Evolutionary conservation across 2,888 invertebrate genomes (phyloP).

Genomic region (Agonopterix subpropinquella): DNA sequence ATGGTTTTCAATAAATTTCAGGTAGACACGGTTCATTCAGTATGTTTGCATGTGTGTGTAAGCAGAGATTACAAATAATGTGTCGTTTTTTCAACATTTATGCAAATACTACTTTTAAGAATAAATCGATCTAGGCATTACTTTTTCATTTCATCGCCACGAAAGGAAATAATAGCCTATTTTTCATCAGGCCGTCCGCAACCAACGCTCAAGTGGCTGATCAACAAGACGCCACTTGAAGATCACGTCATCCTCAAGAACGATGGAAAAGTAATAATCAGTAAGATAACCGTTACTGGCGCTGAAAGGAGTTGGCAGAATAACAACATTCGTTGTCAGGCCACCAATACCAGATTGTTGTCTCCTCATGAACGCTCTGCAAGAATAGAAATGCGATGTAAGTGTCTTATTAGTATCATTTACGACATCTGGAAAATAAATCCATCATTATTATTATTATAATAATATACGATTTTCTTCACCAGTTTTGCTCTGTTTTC

Average conservation of each 20-base stretch:
- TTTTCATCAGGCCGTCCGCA: constrained; percentile 67
- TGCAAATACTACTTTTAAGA: no score
- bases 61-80: no score
- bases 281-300: constrained; percentile 80
- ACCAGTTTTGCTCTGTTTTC: no score
- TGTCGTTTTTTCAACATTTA: no score
- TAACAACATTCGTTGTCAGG: constrained; percentile 89
- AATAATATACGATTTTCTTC: no score
- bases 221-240: constrained; percentile 82
- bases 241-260: constrained; percentile 81
- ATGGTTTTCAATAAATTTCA: no score
- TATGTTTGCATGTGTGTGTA: no score
- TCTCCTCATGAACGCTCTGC: constrained; percentile 87
- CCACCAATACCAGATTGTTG: constrained; percentile 87
- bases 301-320: constrained; percentile 86
- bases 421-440: neutral
- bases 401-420: constrained; percentile 47
- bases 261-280: constrained; percentile 81
- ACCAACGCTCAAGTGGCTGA: constrained; percentile 86
- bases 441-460: neutral
- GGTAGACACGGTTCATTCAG: no score
- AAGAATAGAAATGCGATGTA: constrained; percentile 87
- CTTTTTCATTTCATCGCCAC: no score
- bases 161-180: neutral
- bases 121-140: no score